phyloP scores from a whole-genome alignment of 2,888 invertebrate species.

The Ormyrus pomaceus region DNA sequence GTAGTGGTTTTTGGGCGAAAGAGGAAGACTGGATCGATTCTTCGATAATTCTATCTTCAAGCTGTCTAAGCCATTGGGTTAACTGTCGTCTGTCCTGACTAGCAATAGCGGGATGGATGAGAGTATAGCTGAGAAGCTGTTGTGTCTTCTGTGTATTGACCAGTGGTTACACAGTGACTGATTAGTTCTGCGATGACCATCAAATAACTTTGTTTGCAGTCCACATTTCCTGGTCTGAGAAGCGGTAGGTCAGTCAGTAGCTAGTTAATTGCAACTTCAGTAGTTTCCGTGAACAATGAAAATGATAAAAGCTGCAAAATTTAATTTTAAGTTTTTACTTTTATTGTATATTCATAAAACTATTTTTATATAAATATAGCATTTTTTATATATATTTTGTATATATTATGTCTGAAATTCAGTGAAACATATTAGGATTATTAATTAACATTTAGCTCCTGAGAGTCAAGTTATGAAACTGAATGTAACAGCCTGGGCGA shows the following conservation, averaged over 20 bases:
- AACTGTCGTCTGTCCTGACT: slow-evolving; percentile 88
- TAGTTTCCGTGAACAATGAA: slow-evolving; percentile 77
- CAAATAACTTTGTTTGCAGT: slow-evolving; percentile 82
- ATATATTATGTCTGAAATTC: not conserved
- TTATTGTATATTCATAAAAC: not conserved
- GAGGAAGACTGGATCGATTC: slow-evolving; percentile 72
- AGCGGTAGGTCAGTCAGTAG: slow-evolving; percentile 89
- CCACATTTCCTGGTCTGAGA: slow-evolving; percentile 88
- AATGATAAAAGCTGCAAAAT: slow-evolving; percentile 75
- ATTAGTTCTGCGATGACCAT: slow-evolving; percentile 79
- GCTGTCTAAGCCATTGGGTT: slow-evolving; percentile 88
- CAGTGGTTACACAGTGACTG: slow-evolving; percentile 86
- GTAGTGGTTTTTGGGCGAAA: slow-evolving; percentile 75
- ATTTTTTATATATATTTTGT: not conserved
- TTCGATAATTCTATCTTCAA: slow-evolving; percentile 87
- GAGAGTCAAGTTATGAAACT: slow-evolving; percentile 79
- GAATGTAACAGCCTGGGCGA: slow-evolving; percentile 85
- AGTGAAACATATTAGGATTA: slow-evolving; percentile 77
- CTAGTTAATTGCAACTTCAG: slow-evolving; percentile 80
- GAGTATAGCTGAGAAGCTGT: slow-evolving; percentile 91
- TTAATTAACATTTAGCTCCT: slow-evolving; percentile 85
- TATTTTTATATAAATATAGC: not conserved
- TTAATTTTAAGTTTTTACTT: not conserved
- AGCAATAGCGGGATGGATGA: slow-evolving; percentile 94
- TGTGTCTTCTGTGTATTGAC: slow-evolving; percentile 79